Evolutionary conservation across 1,140 invertebrate species (phyloP), one percentile per base, ranked within the genome.

Genomic region (Hypsibius dujardini): DNA sequence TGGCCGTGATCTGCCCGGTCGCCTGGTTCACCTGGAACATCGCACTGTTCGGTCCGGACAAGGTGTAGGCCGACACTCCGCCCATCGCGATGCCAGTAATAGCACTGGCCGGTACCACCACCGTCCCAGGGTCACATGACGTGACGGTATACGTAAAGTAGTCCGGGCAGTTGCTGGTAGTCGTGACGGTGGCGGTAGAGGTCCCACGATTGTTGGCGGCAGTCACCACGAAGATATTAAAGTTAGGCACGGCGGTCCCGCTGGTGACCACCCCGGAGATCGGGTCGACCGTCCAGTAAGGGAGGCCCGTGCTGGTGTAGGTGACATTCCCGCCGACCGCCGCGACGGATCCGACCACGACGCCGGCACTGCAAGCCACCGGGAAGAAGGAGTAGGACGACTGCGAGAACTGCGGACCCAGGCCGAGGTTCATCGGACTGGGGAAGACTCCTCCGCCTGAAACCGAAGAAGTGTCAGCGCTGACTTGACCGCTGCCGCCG

Each of bases 81-180:
- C 50, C n/a, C 7, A n/a, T n/a, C 50, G n/a, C 7, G 50, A 56
- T 56, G 7, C 50, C 50, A n/a, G 50, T 7, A n/a, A 56, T 56
- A n/a, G 50, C 50, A n/a, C 50, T 56, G 50, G 50, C 50, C 50
- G 50, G 50, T n/a, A 56, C 50, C 50, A 56, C 50, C 50, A 56
- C 50, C 50, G 50, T 56, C 7, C n/a, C n/a, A n/a, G 50, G 50
- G 7, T 7, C 50, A n/a, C 50, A 56, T 7, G 50, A 7, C 50
- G 50, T n/a, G 7, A 56, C 50, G 50, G 7, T 56, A n/a, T 56
- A 56, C 50, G 50, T n/a, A n/a, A 56, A 56, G 50, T 56, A 56
- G 50, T 56, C 50, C 50, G 50, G 50, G 50, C 50, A 56, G 50
- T 56, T 56, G 50, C 50, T 56, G 50, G 50, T 56, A n/a, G 50